These are phyloP conservation scores for Dryocosmus kuriphilus DNA, from an alignment of 2,888 invertebrate genomes.

Conservation along the genomic window DNA sequence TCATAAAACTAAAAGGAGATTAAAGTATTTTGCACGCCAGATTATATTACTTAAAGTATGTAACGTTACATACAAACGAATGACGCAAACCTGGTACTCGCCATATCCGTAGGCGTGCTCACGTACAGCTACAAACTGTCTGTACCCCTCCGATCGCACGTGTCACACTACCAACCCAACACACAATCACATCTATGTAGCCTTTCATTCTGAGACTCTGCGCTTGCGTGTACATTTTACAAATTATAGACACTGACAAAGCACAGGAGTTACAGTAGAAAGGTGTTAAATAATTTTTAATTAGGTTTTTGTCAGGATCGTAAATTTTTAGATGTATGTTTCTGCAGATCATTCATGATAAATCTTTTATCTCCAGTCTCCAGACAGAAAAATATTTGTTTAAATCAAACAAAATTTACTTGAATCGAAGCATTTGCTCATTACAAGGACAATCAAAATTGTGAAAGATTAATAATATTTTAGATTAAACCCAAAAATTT, in stretches of 20 bases:
- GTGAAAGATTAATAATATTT: no score
- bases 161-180: background rate
- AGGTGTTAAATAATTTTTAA: slow-evolving; percentile 1
- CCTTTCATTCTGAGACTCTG: slow-evolving; percentile 32
- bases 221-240: slow-evolving; percentile 23
- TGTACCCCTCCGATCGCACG: slow-evolving; percentile 24
- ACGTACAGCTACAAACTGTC: background rate
- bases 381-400: no score
- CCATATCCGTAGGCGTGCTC: slow-evolving; percentile 32
- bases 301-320: background rate
- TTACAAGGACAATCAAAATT: no score
- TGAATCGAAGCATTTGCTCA: no score
- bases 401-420: no score
- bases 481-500: no score
- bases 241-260: background rate
- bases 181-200: background rate
- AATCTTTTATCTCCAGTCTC: no score
- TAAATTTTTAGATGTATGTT: background rate
- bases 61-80: slow-evolving; percentile 36
- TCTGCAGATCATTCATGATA: background rate
- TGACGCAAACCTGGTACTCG: slow-evolving; percentile 21
- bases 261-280: background rate
- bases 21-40: slow-evolving; percentile 21
- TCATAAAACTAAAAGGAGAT: slow-evolving; percentile 23
- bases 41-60: slow-evolving; percentile 30